Percentiles rank a stretch among this genome's conserved stretches.
Conservation (phyloP, 2,797 vertebrate genomes). For the Coracias cyanogaster region DNA sequence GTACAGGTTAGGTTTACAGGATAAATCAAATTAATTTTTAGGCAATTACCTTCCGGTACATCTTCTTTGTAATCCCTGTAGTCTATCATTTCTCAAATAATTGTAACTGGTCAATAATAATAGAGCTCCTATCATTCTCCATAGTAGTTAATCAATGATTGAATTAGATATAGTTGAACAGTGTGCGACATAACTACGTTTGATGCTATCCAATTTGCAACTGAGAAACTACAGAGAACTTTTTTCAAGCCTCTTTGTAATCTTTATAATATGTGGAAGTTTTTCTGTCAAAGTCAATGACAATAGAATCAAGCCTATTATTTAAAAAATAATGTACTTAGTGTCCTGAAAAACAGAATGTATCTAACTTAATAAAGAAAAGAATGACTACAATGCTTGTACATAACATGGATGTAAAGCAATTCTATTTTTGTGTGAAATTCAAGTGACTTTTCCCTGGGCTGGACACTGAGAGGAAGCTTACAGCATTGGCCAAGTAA, state of each 20-base stretch:
- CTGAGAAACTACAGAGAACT: not conserved
- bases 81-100: not conserved
- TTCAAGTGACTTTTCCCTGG: not conserved
- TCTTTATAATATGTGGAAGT: not conserved
- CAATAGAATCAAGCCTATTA: not conserved
- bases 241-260: not conserved
- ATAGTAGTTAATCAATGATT: not conserved
- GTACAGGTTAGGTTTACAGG: not conserved
- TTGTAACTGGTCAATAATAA: not conserved
- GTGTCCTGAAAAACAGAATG: not conserved
- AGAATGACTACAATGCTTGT: rapidly evolving
- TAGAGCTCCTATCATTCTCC: not conserved
- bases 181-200: not conserved
- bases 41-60: not conserved
- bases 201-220: not conserved
- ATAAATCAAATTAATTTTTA: not conserved
- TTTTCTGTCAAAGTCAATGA: not conserved
- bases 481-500: rapidly evolving
- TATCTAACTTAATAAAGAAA: not conserved
- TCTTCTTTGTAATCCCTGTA: not conserved
- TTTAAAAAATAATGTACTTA: not conserved
- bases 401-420: not conserved
- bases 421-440: not conserved
- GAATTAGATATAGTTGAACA: not conserved
- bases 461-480: not conserved